Conservation (phyloP, 2,888 invertebrate genomes). For the Erebia aethiops region DNA sequence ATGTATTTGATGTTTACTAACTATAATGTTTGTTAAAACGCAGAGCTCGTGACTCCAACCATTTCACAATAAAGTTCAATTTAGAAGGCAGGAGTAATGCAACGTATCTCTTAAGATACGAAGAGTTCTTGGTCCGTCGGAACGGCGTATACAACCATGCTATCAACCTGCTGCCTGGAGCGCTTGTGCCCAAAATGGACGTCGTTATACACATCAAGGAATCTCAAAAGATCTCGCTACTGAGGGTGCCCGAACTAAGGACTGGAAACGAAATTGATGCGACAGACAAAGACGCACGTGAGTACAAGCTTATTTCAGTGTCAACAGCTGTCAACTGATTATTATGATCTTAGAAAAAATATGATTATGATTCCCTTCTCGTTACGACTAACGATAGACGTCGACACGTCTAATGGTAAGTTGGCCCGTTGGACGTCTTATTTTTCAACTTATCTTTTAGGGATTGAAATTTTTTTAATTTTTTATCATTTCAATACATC, state of each 20-base stretch:
- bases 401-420: too few relatives aligned
- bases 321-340: too few relatives aligned
- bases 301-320: slow-evolving; percentile 44
- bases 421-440: too few relatives aligned
- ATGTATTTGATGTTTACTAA: too few relatives aligned
- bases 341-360: too few relatives aligned
- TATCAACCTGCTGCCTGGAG: slow-evolving; percentile 87
- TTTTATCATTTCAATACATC: too few relatives aligned
- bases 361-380: too few relatives aligned
- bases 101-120: slow-evolving; percentile 88
- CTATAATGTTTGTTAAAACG: too few relatives aligned
- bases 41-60: slow-evolving; percentile 87
- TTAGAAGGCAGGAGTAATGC: slow-evolving; percentile 85
- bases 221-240: slow-evolving; percentile 81
- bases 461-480: too few relatives aligned
- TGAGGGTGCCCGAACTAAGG: slow-evolving; percentile 85
- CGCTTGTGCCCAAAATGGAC: slow-evolving; percentile 84
- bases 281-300: slow-evolving; percentile 73
- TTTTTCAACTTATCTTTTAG: too few relatives aligned
- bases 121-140: slow-evolving; percentile 85
- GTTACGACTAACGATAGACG: too few relatives aligned
- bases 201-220: slow-evolving; percentile 86
- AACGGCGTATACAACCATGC: slow-evolving; percentile 87
- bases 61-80: slow-evolving; percentile 87
- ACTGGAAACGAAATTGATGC: slow-evolving; percentile 85